Conservation (phyloP, 2,113 vertebrate species). For the Pantherophis guttatus region DNA sequence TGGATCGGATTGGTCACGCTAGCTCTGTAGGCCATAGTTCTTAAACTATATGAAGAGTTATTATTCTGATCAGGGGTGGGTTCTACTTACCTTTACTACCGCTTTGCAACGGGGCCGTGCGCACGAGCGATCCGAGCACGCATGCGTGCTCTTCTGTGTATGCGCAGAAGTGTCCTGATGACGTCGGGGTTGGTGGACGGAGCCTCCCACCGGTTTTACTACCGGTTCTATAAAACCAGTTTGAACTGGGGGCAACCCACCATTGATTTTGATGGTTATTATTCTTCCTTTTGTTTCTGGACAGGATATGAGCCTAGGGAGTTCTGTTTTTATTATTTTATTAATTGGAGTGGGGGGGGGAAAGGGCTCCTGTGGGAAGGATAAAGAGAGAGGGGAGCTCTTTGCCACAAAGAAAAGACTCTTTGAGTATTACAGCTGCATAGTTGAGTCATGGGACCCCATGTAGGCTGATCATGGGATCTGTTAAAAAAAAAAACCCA, state of each 20-base stretch:
- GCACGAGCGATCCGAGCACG: too few species aligned
- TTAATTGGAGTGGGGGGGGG: not conserved
- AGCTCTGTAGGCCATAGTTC: not conserved
- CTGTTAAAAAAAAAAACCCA: not conserved
- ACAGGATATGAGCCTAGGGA: not conserved
- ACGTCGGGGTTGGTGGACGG: too few species aligned
- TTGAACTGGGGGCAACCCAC: too few species aligned
- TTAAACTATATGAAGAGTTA: not conserved
- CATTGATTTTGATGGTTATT: not conserved
- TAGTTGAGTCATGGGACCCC: constrained; percentile 55
- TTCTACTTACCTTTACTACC: too few species aligned
- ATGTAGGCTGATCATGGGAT: constrained; percentile 61
- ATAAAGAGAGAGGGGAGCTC: constrained; percentile 20
- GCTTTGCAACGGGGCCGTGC: too few species aligned
- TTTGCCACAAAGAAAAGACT: constrained; percentile 48
- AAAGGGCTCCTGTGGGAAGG: not conserved
- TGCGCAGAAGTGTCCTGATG: too few species aligned
- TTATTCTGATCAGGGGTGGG: not conserved
- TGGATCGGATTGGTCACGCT: not conserved
- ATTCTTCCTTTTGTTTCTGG: not conserved
- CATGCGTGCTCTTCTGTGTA: too few species aligned
- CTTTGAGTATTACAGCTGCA: constrained; percentile 36
- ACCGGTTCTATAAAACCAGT: too few species aligned
- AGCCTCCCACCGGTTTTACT: too few species aligned
- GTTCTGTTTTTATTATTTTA: not conserved